Evolutionary conservation across 2,888 invertebrate genomes (phyloP), one percentile per base, ranked within the genome.

Genomic region (Strigamia crassipes): DNA sequence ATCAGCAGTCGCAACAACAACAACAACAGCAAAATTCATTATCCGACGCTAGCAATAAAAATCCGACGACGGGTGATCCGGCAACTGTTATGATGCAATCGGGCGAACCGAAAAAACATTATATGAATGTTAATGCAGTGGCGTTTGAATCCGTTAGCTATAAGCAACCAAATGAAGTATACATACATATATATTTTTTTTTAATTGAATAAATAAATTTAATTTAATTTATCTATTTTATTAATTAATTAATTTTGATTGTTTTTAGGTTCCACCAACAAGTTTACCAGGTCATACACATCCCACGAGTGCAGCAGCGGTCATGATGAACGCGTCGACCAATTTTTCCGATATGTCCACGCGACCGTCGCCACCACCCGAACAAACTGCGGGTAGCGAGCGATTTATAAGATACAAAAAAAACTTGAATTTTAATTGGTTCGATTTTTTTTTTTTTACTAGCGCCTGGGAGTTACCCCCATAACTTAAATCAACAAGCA

Each of bases 91-190:
- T 61, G 61, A 61, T 61, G 61, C 61, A 61, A 51, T 18, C 51
- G n/a, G 77, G 21, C 34, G 83, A 83, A 82, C 82, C 81, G 15
- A 83, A 83, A 51, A 83, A 83, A 51, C 83, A 83, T 81, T 81
- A 46, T 18, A 83, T 83, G 83, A 83, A 83, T 41, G 83, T 82
- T 23, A 83, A 83, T 82, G 83, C 83, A 5, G 82, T 61, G 4
- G 81, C 82, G 21, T 83, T 83, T 61, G 83, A 83, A 73, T 82
- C 83, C 9, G 21, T 73, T 79, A 21, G 66, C 23, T 82, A 51
- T 18, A 81, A 82, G 38, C 78, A 81, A 34, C 34, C 34, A 21
- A 46, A 61, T 61, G 61, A 61, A 61, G 23, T 61, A 61, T 18
- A 18, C 10, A 51, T 51, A n/a, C n/a, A n/a, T 51, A n/a, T 51